Evolutionary conservation across 2,797 vertebrate species (phyloP).

Genomic region (Carapus acus): DNA sequence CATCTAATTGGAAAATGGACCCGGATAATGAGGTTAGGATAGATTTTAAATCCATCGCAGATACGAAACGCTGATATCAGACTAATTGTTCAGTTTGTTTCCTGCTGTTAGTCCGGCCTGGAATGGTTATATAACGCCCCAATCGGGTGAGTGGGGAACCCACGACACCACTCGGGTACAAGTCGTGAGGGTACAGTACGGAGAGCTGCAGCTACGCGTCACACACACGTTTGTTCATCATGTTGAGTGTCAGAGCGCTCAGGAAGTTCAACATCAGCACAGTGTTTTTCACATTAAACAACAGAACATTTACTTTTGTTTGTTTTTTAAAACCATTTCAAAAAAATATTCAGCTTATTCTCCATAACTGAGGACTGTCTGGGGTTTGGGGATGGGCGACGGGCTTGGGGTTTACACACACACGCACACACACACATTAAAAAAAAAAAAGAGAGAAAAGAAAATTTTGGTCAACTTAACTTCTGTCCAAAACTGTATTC

Average conservation of each 20-base stretch:
- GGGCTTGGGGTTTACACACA: slow-evolving; percentile 23
- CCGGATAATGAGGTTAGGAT: neutral
- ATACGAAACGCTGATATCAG: slow-evolving; percentile 17
- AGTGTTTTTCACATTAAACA: slow-evolving; percentile 73
- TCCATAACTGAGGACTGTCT: slow-evolving; percentile 65
- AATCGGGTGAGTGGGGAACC: slow-evolving; percentile 52
- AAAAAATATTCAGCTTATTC: slow-evolving; percentile 76
- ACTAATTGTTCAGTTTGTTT: neutral
- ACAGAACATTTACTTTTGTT: slow-evolving; percentile 63
- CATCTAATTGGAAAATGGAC: slow-evolving; percentile 1
- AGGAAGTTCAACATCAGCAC: slow-evolving; percentile 72
- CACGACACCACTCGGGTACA: slow-evolving; percentile 26
- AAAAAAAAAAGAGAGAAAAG: slow-evolving; percentile 14
- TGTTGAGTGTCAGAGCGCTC: slow-evolving; percentile 62
- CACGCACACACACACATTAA: slow-evolving; percentile 46
- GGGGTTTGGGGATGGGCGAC: slow-evolving; percentile 19
- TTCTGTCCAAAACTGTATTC: slow-evolving; percentile 59
- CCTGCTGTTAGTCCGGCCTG: slow-evolving; percentile 21
- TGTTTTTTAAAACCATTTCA: slow-evolving; percentile 48
- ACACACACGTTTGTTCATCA: slow-evolving; percentile 61
- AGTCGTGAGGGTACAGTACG: slow-evolving; percentile 48
- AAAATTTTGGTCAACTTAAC: slow-evolving; percentile 72
- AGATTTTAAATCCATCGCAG: slow-evolving; percentile 1
- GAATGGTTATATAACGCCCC: slow-evolving; percentile 16
- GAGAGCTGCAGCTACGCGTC: slow-evolving; percentile 49